Base-by-base conservation (phyloP, 2,888 invertebrate genomes). In the Callyntrura guangdongensis region DNA sequence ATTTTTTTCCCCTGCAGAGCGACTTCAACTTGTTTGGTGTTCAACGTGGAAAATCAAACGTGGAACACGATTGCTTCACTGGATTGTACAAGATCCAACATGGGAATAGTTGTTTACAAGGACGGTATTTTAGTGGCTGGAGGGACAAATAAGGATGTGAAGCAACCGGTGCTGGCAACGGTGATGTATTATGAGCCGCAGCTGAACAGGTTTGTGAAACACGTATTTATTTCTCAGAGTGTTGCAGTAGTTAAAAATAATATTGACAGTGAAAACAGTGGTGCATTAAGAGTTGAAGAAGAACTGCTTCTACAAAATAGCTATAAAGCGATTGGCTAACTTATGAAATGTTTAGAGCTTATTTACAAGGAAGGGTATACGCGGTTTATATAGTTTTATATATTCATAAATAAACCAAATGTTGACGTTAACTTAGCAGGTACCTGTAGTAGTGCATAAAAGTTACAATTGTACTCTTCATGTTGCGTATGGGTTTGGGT, bases 91-190 rank as follows among this genome's bases (percentile, higher is more conserved):
- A 95, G 97, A 67, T 96, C 96, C 95, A 97, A 97, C 1, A 95
- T 96, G 49, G 96, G 96, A 0, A 95, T 96, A 88, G 95, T 96
- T 77, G 96, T 96, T 94, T 96, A 96, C 94, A 95, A 96, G 45
- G 96, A 96, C 93, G 96, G 96, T 94, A 97, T 97, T 95, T 97
- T 97, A 97, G 96, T 97, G 72, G 97, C 96, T 12, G 97, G 97
- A 61, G 97, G 97, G 59, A 96, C 97, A 96, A 96, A 96, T 9
- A 83, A 92, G 45, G 91, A 91, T 67, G 96, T 96, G 22, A 96
- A 96, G 93, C 96, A 95, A 94, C 95, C 95, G 89, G 95, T 95
- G 27, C 96, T 91, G 27, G 90, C 86, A 47, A 86, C 90, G 4
- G 90, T 90, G 12, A 5, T 88, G 11, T 74, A 49, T n/a, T 91